Evolutionary conservation across 2,113 vertebrate genomes (phyloP).

Genomic region (Polyodon spathula): DNA sequence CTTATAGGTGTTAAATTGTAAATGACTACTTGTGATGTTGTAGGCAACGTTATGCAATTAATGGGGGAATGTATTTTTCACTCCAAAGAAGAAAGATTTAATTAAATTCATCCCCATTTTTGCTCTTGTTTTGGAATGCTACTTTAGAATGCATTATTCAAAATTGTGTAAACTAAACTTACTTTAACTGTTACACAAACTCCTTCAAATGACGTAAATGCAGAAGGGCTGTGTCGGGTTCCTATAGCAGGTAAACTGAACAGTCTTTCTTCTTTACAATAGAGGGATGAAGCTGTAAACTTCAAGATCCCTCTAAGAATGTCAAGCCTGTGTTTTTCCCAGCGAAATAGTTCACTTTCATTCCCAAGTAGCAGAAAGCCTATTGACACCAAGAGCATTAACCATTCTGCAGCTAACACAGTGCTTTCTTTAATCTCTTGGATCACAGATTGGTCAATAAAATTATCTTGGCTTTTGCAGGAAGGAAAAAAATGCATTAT

Average conservation of each 20-base stretch:
- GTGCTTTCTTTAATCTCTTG: slow-evolving; percentile 72
- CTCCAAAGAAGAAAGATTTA: too few species aligned
- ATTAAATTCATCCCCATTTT: too few species aligned
- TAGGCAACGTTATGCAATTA: too few species aligned
- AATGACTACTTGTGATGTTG: too few species aligned
- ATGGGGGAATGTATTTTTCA: too few species aligned
- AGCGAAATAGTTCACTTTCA: slow-evolving; percentile 62
- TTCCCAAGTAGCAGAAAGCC: slow-evolving; percentile 63
- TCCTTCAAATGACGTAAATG: slow-evolving; percentile 21
- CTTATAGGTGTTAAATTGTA: too few species aligned
- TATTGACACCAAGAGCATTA: slow-evolving; percentile 64
- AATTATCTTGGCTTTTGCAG: slow-evolving; percentile 56
- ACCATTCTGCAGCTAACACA: slow-evolving; percentile 56
- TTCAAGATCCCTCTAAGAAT: slow-evolving; percentile 52
- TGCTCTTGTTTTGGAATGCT: too few species aligned
- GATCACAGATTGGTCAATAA: slow-evolving; percentile 80
- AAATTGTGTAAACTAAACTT: too few species aligned
- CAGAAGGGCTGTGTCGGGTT: slow-evolving; percentile 15
- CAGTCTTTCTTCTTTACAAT: slow-evolving; percentile 3
- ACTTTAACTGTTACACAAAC: background rate
- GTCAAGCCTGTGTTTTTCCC: slow-evolving; percentile 52
- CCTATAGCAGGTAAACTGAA: slow-evolving; percentile 9
- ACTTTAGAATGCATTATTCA: too few species aligned
- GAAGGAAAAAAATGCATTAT: slow-evolving; percentile 21
- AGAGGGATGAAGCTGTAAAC: slow-evolving; percentile 25